Evolutionary conservation across 2,797 vertebrate species (phyloP).

Genomic region (Gobio occitaniae): DNA sequence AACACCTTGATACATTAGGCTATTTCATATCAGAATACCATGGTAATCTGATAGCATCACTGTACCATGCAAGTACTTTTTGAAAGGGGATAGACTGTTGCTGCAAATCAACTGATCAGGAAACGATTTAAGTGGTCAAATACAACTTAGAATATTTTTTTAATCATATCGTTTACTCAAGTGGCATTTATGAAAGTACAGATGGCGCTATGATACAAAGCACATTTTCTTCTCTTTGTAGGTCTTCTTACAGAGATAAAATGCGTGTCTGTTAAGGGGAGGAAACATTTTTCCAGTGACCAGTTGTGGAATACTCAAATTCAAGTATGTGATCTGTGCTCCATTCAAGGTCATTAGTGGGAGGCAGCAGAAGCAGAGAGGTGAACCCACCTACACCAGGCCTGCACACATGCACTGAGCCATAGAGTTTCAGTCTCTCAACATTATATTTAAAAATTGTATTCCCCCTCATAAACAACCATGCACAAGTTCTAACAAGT

Average conservation of each 20-base stretch:
- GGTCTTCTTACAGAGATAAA: not conserved
- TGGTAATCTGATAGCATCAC: not conserved
- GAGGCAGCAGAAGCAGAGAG: conserved; percentile 44
- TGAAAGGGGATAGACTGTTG: not conserved
- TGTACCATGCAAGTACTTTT: not conserved
- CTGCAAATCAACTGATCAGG: not conserved
- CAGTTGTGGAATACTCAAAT: not conserved
- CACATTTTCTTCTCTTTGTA: not conserved
- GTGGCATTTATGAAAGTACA: conserved; percentile 21
- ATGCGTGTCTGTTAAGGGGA: not conserved
- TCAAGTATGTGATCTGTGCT: conserved; percentile 27
- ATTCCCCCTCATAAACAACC: not conserved
- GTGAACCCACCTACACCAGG: conserved; percentile 34
- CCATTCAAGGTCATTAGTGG: conserved; percentile 61
- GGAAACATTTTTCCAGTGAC: not conserved
- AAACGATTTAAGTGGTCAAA: not conserved
- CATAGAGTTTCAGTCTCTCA: not conserved
- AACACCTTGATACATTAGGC: not conserved
- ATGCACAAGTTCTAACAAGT: conserved; percentile 16
- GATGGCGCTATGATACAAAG: conserved; percentile 55
- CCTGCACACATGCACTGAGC: conserved; percentile 31
- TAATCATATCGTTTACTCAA: not conserved
- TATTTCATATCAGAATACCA: not conserved
- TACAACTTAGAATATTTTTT: not conserved
- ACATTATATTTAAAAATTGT: not conserved